Evolutionary conservation across 2,113 vertebrate species (phyloP).

Genomic region (Phalacrocorax pelagicus): DNA sequence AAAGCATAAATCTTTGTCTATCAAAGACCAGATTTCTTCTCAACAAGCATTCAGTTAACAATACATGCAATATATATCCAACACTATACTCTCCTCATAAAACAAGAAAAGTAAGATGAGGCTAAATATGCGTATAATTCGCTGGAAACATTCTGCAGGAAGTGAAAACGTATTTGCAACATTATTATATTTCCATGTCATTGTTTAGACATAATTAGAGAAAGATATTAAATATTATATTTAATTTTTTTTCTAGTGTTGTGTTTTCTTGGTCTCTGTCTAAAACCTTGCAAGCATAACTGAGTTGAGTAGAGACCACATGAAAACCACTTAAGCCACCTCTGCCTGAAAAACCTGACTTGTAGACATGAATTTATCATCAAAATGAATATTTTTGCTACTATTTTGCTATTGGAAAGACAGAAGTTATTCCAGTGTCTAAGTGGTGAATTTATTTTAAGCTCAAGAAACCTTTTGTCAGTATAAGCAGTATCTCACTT

Average conservation of each 20-base stretch:
- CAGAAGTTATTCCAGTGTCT: not conserved
- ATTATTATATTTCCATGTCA: not conserved
- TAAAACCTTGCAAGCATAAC: not conserved
- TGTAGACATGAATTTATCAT: not conserved
- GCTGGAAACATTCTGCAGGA: not conserved
- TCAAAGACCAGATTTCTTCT: not conserved
- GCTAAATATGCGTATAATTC: not conserved
- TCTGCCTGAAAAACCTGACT: not conserved
- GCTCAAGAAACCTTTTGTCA: not conserved
- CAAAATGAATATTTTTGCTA: not conserved
- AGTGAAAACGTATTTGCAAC: not conserved
- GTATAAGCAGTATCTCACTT: not conserved
- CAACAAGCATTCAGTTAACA: not conserved
- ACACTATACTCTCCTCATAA: not conserved
- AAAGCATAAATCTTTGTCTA: not conserved
- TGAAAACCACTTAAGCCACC: not conserved
- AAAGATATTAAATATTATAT: not conserved
- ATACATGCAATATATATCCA: not conserved
- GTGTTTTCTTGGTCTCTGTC: not conserved
- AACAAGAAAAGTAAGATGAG: not conserved
- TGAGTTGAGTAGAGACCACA: not conserved
- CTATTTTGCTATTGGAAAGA: not conserved
- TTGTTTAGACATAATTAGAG: not conserved
- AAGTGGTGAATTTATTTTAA: not conserved
- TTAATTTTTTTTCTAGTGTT: not conserved